phyloP scores from a whole-genome alignment of 2,113 vertebrate species.

The Prietella phreatophila region DNA sequence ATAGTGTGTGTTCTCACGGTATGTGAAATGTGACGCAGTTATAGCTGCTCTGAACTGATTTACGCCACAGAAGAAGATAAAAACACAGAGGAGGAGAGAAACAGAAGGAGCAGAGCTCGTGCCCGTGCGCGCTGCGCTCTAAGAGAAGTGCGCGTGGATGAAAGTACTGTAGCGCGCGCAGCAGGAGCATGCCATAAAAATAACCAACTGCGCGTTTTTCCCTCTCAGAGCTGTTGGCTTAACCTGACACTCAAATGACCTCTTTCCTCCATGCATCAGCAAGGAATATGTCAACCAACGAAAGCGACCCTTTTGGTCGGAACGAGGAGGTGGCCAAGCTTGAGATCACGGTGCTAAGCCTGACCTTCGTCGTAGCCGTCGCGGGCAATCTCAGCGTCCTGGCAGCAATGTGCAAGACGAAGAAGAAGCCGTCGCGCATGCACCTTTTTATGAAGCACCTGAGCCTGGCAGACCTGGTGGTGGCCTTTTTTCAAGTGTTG shows the following conservation, averaged over 20 bases:
- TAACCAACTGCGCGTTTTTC: slow-evolving; percentile 47
- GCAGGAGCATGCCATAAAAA: slow-evolving; percentile 62
- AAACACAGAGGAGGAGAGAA: background rate
- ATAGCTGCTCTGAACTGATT: slow-evolving; percentile 25
- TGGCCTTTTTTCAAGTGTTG: slow-evolving; percentile 94
- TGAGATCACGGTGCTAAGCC: slow-evolving; percentile 84
- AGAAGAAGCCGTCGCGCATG: slow-evolving; percentile 90
- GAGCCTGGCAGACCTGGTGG: slow-evolving; percentile 91
- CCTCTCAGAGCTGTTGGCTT: slow-evolving; percentile 14
- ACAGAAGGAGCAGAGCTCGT: background rate
- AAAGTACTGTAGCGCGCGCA: slow-evolving; percentile 10
- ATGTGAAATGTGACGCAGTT: slow-evolving; percentile 58
- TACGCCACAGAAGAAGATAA: background rate
- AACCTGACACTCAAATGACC: background rate
- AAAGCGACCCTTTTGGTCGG: slow-evolving; percentile 75
- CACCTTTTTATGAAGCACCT: slow-evolving; percentile 95
- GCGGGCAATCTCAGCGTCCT: slow-evolving; percentile 86
- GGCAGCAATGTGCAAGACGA: slow-evolving; percentile 85
- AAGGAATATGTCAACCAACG: slow-evolving; percentile 54
- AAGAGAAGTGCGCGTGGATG: slow-evolving; percentile 23
- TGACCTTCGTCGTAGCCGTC: slow-evolving; percentile 87
- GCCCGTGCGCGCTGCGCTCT: slow-evolving; percentile 35
- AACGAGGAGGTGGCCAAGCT: slow-evolving; percentile 89
- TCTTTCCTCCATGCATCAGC: background rate
- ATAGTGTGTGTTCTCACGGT: slow-evolving; percentile 38